Base-by-base conservation (phyloP, 2,888 invertebrate genomes). In the Thumatha senex region DNA sequence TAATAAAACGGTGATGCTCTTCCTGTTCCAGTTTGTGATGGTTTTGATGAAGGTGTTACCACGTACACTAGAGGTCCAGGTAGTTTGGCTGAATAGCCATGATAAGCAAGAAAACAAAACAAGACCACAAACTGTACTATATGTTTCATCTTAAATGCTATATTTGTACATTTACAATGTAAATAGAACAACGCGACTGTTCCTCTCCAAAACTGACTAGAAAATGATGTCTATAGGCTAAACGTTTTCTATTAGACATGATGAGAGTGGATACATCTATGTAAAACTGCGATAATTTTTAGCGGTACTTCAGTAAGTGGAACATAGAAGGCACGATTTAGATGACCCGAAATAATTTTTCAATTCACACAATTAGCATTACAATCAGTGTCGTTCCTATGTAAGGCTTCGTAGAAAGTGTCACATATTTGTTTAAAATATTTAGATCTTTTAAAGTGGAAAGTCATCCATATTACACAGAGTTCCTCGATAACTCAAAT, bases 261-360 rank as follows among this genome's bases (percentile, higher is more conserved):
- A 48, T 47, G 45, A 53, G 53, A 50, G 56, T 58, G 46, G 50
- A 49, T 45, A 48, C 45, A 34, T 43, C 51, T 65, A 75, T 76
- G 80, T 72, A 72, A 87, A 89, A 76, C 80, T 81, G 80, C 75
- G 89, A 80, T 90, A 91, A 91, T 90, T 91, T 74, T 72, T 89
- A 84, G 85, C 91, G 91, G 91, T 89, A 87, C 82, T 74, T 52
- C 46, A 63, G 74, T 80, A 89, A 86, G 84, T 90, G 65, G 90
- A 77, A 82, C 89, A 70, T 48, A 68, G 68, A 70, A 74, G 64
- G 71, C 89, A 89, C 89, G 89, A 87, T 72, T 68, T 66, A 62
- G 70, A 74, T 80, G 84, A 81, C 79, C 84, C 72, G 65, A 70
- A 74, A 67, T 70, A 59, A 60, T 69, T 70, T 71, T 76, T 76